Conservation (phyloP, 2,888 invertebrate species). For the Sarcophaga subvicina region DNA sequence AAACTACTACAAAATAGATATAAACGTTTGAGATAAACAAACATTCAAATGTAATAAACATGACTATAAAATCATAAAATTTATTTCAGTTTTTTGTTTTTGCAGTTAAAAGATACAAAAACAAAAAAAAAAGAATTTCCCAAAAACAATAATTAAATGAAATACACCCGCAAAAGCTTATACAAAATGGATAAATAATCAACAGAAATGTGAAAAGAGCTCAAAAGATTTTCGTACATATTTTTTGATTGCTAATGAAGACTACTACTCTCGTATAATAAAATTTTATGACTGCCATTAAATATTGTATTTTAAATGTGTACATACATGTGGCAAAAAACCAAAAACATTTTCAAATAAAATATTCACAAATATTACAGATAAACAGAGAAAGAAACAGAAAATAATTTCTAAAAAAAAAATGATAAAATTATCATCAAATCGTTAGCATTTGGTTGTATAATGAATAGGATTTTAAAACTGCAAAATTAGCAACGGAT, state of each 20-base stretch:
- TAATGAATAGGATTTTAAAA: conserved; percentile 39
- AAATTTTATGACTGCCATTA: conserved; percentile 56
- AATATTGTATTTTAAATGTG: conserved; percentile 56
- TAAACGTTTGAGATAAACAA: conserved; percentile 1
- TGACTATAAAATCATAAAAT: conserved; percentile 50
- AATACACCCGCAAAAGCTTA: background rate
- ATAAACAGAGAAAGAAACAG: background rate
- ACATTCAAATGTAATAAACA: conserved; percentile 31
- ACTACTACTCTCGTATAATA: conserved; percentile 38
- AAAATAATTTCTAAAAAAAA: conserved; percentile 3
- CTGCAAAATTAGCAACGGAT: conserved; percentile 23
- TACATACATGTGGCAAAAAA: conserved; percentile 30
- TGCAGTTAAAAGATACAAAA: conserved; percentile 24
- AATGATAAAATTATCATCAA: conserved; percentile 17
- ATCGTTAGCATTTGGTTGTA: conserved; percentile 29
- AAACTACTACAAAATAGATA: conserved; percentile 30
- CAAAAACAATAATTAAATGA: background rate
- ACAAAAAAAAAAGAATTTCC: conserved; percentile 17
- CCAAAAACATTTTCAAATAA: conserved; percentile 3
- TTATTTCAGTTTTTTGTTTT: conserved; percentile 41
- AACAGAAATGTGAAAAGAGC: conserved; percentile 7
- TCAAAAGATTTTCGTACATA: conserved; percentile 27
- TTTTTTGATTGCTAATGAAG: conserved; percentile 59
- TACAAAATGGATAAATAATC: background rate
- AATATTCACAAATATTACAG: conserved; percentile 8